Evolutionary conservation across 2,113 vertebrate genomes (phyloP).

Genomic region (Potamarius usumacintae): DNA sequence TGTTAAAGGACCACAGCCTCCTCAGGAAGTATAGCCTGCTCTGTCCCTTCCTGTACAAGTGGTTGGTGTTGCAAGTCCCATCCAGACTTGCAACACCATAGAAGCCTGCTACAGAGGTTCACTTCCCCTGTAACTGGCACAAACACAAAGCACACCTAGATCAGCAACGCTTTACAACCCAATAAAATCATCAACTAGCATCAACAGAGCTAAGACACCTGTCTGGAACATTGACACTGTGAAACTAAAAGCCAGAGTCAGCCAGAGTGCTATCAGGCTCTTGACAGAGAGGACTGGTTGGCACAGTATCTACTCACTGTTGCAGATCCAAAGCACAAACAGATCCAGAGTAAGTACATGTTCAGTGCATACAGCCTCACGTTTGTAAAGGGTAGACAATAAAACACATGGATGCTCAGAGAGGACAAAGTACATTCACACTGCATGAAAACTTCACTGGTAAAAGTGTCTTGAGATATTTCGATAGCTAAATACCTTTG

Average conservation of each 20-base stretch:
- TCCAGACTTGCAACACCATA: no score
- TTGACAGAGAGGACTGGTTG: neutral
- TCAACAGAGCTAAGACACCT: conserved; percentile 9
- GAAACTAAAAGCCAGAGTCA: conserved; percentile 12
- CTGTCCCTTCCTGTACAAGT: no score
- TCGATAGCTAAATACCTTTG: neutral
- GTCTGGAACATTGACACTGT: neutral
- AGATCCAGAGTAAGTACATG: neutral
- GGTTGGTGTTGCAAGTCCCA: no score
- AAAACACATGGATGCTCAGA: neutral
- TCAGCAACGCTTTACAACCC: conserved; percentile 1
- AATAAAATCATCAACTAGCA: conserved; percentile 28
- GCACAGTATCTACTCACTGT: neutral
- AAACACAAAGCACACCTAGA: neutral
- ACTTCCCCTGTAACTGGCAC: neutral
- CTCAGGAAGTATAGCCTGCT: no score
- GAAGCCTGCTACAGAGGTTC: neutral
- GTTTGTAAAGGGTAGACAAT: neutral
- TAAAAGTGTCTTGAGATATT: neutral
- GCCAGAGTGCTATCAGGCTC: neutral
- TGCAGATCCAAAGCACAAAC: neutral
- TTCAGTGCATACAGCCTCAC: neutral
- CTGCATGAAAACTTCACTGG: neutral
- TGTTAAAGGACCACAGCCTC: no score
- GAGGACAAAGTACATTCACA: neutral